These are phyloP conservation scores for Morone saxatilis DNA, from an alignment of 2,113 vertebrate genomes.

Conservation along the genomic window DNA sequence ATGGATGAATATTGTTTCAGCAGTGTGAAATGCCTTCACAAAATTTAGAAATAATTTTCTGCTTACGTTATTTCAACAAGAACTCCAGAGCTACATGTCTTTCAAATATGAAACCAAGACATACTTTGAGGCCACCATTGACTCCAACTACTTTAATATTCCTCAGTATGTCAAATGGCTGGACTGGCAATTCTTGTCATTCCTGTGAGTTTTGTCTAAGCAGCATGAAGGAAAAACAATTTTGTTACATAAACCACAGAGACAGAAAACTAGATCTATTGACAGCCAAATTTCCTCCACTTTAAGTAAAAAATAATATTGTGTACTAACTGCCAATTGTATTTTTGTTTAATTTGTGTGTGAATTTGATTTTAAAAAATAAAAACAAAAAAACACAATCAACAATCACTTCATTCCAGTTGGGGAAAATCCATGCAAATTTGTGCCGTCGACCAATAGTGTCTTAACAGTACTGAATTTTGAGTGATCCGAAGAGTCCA, in stretches of 20 bases:
- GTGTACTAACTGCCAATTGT: background rate
- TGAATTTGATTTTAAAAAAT: background rate
- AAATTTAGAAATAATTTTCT: conserved; percentile 34
- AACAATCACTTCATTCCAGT: too few relatives aligned
- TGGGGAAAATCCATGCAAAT: too few relatives aligned
- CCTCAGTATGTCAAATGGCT: conserved; percentile 26
- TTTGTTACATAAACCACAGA: conserved; percentile 15
- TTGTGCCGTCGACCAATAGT: too few relatives aligned
- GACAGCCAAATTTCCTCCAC: background rate
- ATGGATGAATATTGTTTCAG: conserved; percentile 56
- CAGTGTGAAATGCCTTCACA: conserved; percentile 15
- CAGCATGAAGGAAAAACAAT: background rate
- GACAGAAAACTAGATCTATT: background rate
- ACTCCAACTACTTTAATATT: conserved; percentile 22
- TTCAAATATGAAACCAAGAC: conserved; percentile 18
- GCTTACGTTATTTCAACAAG: conserved; percentile 39
- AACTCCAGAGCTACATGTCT: conserved; percentile 36
- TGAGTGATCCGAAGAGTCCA: too few relatives aligned
- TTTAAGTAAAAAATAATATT: background rate
- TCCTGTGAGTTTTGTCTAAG: conserved; percentile 14
- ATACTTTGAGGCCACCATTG: background rate
- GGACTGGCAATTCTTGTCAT: conserved; percentile 30
- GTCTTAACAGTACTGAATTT: too few relatives aligned
- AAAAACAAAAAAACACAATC: background rate
- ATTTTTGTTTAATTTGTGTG: too few relatives aligned